Conservation (phyloP, 2,113 vertebrate genomes). For the Triplophysa siluroides region DNA sequence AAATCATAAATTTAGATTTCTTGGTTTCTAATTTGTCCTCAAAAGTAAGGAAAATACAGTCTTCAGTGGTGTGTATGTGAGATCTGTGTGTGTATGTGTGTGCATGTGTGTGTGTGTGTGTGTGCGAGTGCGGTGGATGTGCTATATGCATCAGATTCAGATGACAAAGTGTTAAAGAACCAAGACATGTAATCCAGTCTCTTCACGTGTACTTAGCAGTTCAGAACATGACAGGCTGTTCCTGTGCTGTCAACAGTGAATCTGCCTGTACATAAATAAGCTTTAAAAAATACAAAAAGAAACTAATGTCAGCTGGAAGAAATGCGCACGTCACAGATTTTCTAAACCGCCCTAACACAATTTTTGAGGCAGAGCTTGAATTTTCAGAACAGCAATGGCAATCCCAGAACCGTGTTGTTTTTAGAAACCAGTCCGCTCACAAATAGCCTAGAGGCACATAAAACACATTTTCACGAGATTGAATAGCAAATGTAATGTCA, state of each 20-base stretch:
- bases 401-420: neutral
- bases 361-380: neutral
- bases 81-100: neutral
- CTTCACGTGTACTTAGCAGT: constrained; percentile 57
- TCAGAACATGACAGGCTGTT: constrained; percentile 53
- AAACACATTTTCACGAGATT: constrained; percentile 19
- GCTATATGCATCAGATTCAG: constrained; percentile 49
- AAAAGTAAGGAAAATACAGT: too few relatives aligned
- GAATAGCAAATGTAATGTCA: constrained; percentile 22
- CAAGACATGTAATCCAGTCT: constrained; percentile 57
- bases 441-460: constrained; percentile 16
- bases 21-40: too few relatives aligned
- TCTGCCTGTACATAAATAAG: constrained; percentile 15
- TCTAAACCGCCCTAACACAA: neutral
- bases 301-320: neutral
- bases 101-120: constrained; percentile 11
- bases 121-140: constrained; percentile 40
- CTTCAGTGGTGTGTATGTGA: constrained; percentile 8
- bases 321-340: neutral
- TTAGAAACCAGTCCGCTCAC: neutral
- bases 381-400: neutral
- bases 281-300: neutral
- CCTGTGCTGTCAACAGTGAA: constrained; percentile 27
- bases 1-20: too few relatives aligned
- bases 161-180: constrained; percentile 57